Evolutionary conservation across 2,888 invertebrate genomes (phyloP).

Genomic region (Oscheius sp.): DNA sequence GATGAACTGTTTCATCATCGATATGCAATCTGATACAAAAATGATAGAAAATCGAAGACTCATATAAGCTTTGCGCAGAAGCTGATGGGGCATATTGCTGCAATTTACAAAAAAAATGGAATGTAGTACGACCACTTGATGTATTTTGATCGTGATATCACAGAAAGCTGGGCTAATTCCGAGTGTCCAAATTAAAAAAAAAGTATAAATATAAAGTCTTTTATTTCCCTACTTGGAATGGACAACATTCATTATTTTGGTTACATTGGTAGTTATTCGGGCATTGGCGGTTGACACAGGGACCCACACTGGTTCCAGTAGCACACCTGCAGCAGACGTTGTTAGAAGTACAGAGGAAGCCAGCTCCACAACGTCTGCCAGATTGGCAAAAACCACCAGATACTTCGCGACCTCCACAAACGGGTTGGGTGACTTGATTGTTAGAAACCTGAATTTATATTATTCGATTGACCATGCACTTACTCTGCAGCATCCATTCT

Average conservation of each 20-base stretch:
- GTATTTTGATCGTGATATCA: conserved; percentile 21
- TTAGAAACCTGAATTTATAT: background rate
- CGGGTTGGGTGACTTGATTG: conserved; percentile 35
- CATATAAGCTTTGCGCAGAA: conserved; percentile 23
- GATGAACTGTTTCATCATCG: conserved; percentile 31
- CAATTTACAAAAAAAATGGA: conserved; percentile 9
- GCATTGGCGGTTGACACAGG: conserved; percentile 48
- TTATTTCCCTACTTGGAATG: conserved; percentile 39
- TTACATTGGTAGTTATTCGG: conserved; percentile 47
- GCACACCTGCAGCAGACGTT: conserved; percentile 50
- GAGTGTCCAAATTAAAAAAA: conserved; percentile 9
- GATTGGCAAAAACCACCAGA: conserved; percentile 50
- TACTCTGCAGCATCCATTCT: conserved; percentile 44
- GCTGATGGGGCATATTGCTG: conserved; percentile 31
- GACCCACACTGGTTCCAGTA: conserved; percentile 48
- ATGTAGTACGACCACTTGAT: conserved; percentile 15
- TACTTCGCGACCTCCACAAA: conserved; percentile 50
- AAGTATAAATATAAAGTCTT: background rate
- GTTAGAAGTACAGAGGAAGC: conserved; percentile 47
- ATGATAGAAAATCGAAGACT: conserved; percentile 24
- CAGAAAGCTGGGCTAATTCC: conserved; percentile 4
- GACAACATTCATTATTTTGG: conserved; percentile 50
- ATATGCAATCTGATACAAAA: conserved; percentile 34
- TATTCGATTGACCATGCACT: background rate
- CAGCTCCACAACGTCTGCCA: conserved; percentile 39